Evolutionary conservation across 2,888 invertebrate species (phyloP).

Genomic region (Tricholauxania praeusta): DNA sequence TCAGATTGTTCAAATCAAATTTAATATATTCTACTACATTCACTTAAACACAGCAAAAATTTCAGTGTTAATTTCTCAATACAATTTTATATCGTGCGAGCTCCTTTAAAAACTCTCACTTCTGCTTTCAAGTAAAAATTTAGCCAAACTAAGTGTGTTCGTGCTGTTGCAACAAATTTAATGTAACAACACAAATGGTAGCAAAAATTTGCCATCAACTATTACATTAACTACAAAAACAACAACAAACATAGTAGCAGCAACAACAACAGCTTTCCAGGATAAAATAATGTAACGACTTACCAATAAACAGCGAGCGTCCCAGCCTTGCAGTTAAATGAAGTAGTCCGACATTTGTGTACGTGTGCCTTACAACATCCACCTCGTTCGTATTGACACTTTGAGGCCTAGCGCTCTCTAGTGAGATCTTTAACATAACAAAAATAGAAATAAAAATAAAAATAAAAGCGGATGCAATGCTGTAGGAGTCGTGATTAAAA

Average conservation of each 20-base stretch:
- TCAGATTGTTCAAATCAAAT: no score
- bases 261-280: slow-evolving; percentile 2
- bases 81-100: no score
- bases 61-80: no score
- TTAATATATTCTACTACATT: no score
- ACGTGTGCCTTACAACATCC: slow-evolving; percentile 7
- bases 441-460: neutral
- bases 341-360: neutral
- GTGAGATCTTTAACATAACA: slow-evolving; percentile 2
- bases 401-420: neutral
- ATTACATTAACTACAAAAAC: slow-evolving; percentile 3
- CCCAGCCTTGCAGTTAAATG: neutral
- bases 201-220: slow-evolving; percentile 4
- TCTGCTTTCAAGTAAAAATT: no score
- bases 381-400: neutral
- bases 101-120: no score
- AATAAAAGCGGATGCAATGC: slow-evolving; percentile 41
- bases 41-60: no score
- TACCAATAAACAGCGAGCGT: slow-evolving; percentile 4
- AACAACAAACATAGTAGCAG: neutral
- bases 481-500: slow-evolving; percentile 57
- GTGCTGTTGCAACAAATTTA: no score
- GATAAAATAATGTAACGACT: slow-evolving; percentile 16
- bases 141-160: no score
- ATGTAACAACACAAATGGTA: neutral